Evolutionary conservation across 2,888 invertebrate genomes (phyloP).

Genomic region (Lepidocyrtoides sp.): DNA sequence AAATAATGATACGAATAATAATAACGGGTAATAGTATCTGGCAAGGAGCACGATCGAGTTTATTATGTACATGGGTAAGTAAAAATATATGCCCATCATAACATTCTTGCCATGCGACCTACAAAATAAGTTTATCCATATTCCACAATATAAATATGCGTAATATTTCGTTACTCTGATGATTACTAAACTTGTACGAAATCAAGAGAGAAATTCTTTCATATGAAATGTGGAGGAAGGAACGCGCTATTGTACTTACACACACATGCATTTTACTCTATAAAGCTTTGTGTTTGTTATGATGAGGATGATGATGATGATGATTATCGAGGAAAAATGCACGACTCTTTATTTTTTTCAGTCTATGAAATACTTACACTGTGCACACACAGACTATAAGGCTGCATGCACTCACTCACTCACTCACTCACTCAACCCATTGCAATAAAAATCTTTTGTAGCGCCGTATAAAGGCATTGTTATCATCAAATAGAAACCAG

Average conservation of each 20-base stretch:
- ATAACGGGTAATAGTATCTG: neutral
- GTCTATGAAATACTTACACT: neutral
- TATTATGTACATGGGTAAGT: neutral
- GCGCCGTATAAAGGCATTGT: conserved; percentile 58
- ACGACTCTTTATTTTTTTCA: conserved; percentile 57
- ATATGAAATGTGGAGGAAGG: conserved; percentile 36
- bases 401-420: neutral
- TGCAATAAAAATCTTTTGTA: conserved; percentile 62
- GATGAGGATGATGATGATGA: neutral
- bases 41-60: neutral
- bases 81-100: too few species aligned
- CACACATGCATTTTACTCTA: neutral
- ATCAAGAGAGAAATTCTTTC: conserved; percentile 27
- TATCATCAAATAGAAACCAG: conserved; percentile 56
- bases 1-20: neutral
- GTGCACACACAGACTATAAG: neutral
- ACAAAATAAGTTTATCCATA: conserved; percentile 26
- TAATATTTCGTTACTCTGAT: conserved; percentile 39
- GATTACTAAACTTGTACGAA: conserved; percentile 22
- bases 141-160: conserved; percentile 45
- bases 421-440: neutral
- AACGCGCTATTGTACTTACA: conserved; percentile 22
- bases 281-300: conserved; percentile 25
- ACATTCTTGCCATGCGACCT: neutral
- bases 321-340: conserved; percentile 61